A percentile compares a stretch with the other conserved stretches of the same genome.
Evolutionary conservation across 2,113 vertebrate genomes (phyloP).

Genomic region (Menidia beryllina): DNA sequence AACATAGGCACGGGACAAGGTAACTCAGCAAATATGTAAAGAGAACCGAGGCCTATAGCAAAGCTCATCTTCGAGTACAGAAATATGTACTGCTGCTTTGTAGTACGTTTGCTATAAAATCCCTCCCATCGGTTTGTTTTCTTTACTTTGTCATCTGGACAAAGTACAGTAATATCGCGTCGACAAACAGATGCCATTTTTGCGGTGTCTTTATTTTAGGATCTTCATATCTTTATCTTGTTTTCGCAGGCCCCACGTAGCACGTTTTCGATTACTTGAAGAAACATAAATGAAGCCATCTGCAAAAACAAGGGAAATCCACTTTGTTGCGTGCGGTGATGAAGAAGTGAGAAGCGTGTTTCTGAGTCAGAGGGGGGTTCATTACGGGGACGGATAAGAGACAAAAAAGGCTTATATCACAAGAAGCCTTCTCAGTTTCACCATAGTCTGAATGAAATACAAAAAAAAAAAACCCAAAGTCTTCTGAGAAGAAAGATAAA

Average conservation of each 20-base stretch:
- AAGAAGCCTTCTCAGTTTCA: constrained; percentile 47
- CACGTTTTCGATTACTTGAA: constrained; percentile 39
- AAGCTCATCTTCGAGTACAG: background rate
- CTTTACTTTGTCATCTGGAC: constrained; percentile 13
- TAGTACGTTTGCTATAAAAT: background rate
- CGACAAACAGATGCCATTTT: background rate
- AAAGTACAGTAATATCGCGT: background rate
- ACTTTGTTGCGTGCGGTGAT: constrained; percentile 14
- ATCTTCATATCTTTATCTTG: constrained; percentile 4
- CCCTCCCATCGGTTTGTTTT: constrained; percentile 9
- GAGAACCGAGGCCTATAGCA: constrained; percentile 2
- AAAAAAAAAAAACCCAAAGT: constrained; percentile 41
- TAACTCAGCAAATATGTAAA: constrained; percentile 27
- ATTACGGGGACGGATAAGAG: constrained; percentile 26
- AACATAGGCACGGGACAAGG: background rate
- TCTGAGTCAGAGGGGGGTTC: constrained; percentile 40
- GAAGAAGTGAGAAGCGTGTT: constrained; percentile 27
- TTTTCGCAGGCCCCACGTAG: background rate
- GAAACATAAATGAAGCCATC: constrained; percentile 6
- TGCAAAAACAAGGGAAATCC: constrained; percentile 11
- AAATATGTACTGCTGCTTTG: background rate
- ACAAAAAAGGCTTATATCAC: constrained; percentile 26
- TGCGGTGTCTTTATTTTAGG: background rate
- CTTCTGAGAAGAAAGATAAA: constrained; percentile 60
- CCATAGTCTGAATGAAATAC: constrained; percentile 46